These are phyloP conservation scores for Anorthoa munda DNA, from an alignment of 2,888 invertebrate genomes.

Conservation along the genomic window DNA sequence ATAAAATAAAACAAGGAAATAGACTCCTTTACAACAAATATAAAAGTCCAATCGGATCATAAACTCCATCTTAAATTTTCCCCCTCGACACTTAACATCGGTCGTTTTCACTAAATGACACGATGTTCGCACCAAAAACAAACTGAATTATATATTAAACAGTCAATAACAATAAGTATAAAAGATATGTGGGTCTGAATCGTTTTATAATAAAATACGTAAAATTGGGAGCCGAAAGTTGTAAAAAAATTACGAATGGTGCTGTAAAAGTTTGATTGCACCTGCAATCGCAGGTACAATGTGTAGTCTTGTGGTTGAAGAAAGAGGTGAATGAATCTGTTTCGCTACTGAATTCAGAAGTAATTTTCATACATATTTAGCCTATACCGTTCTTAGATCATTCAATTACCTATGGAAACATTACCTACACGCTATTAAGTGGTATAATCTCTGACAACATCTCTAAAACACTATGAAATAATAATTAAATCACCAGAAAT, in stretches of 20 bases:
- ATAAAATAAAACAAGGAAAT: slow-evolving; percentile 63
- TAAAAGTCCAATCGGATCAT: slow-evolving; percentile 48
- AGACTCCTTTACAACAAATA: slow-evolving; percentile 46
- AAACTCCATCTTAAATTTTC: slow-evolving; percentile 56
- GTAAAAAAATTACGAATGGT: slow-evolving; percentile 47
- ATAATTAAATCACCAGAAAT: no score
- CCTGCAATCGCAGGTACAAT: not conserved
- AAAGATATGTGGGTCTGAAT: slow-evolving; percentile 41
- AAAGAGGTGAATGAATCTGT: not conserved
- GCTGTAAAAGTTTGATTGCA: slow-evolving; percentile 36
- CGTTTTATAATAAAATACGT: slow-evolving; percentile 60
- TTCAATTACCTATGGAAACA: no score
- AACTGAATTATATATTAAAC: slow-evolving; percentile 65
- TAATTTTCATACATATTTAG: no score
- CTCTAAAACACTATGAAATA: no score
- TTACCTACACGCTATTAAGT: no score
- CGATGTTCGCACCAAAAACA: slow-evolving; percentile 63
- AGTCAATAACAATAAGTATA: slow-evolving; percentile 65
- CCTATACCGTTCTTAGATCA: no score
- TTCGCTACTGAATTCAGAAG: no score
- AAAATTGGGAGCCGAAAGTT: slow-evolving; percentile 55
- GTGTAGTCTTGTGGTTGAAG: slow-evolving; percentile 4
- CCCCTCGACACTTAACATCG: slow-evolving; percentile 53
- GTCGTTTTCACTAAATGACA: slow-evolving; percentile 56
- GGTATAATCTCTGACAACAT: no score